Base-by-base conservation (phyloP, 2,888 invertebrate genomes). In the Mellilla xanthometata region DNA sequence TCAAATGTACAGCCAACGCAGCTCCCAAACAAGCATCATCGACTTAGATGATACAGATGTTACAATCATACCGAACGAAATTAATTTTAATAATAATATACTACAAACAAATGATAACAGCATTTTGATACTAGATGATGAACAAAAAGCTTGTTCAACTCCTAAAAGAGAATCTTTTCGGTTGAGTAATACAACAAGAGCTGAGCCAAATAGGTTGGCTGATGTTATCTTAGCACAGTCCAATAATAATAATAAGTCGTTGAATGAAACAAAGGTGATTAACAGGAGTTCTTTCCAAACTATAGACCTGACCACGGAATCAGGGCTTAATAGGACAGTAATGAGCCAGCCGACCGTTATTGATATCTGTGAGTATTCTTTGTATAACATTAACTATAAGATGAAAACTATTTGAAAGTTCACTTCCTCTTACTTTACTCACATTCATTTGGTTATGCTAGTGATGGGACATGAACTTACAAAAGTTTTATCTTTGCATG, bases 221-320 rank as follows among this genome's bases (percentile, higher is more conserved):
- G 38, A 56, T 1, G 1, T 48, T 0, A 39, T 54, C 1, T 2
- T 54, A 3, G 10, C 38, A 2, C 13, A 24, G 0, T 41, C 34
- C 3, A 52, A 42, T 12, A 52, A 42, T 5, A 52, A 42, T 12
- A 52, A 42, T 5, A 60, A 12, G 68, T 70, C 2, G 50, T 65
- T 4, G 7, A 64, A 81, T 50, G 49, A 68, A 43, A 82, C 83
- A 0, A 78, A 60, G 58, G 60, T 76, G 42, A 80, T 82, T 2
- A 79, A 84, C 31, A 54, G 12, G 3, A 74, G 78, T 42, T 78
- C 82, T 0, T 86, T 65, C 50, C 41, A 81, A 36, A 89, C 88
- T 0, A 82, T 88, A 56, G 88, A 88, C 59, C 65, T 89, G 36
- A 87, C 88, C 1, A 41, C 53, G 0, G 68, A 71, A 2, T 60